Evolutionary conservation across 2,113 vertebrate genomes (phyloP).

Genomic region (Garra rufa): DNA sequence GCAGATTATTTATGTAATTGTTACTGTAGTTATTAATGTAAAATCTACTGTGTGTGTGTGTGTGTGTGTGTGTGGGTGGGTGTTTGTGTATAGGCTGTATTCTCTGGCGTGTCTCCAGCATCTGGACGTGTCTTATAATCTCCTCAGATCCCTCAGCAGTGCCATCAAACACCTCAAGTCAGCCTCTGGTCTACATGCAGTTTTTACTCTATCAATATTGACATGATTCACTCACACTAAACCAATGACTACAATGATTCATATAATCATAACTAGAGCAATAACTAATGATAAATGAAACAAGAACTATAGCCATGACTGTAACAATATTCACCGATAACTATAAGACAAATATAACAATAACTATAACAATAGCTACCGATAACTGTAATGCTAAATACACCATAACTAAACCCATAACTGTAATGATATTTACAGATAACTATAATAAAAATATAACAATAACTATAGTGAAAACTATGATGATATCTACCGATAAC

Average conservation of each 20-base stretch:
- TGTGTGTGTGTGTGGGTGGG: background rate
- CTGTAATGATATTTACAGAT: too few relatives aligned
- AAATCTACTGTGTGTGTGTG: too few relatives aligned
- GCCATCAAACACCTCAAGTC: conserved; percentile 72
- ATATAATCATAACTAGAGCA: background rate
- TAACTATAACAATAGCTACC: background rate
- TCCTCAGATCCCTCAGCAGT: conserved; percentile 65
- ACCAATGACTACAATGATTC: background rate
- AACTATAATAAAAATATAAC: too few relatives aligned
- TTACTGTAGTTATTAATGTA: background rate
- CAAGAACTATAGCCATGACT: too few relatives aligned
- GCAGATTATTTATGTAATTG: background rate
- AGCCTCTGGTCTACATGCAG: background rate
- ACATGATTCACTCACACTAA: too few relatives aligned
- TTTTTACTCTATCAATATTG: too few relatives aligned
- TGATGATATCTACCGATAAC: too few relatives aligned
- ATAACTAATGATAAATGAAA: background rate
- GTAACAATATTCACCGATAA: rapidly evolving
- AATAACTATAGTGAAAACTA: too few relatives aligned
- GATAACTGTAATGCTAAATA: background rate
- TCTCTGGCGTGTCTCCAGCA: conserved; percentile 61
- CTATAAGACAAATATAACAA: too few relatives aligned
- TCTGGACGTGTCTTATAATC: conserved; percentile 71
- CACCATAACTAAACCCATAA: too few relatives aligned
- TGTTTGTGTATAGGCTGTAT: conserved; percentile 65